Base-by-base conservation (phyloP, 2,888 invertebrate genomes). In the Sthenelais limicola region DNA sequence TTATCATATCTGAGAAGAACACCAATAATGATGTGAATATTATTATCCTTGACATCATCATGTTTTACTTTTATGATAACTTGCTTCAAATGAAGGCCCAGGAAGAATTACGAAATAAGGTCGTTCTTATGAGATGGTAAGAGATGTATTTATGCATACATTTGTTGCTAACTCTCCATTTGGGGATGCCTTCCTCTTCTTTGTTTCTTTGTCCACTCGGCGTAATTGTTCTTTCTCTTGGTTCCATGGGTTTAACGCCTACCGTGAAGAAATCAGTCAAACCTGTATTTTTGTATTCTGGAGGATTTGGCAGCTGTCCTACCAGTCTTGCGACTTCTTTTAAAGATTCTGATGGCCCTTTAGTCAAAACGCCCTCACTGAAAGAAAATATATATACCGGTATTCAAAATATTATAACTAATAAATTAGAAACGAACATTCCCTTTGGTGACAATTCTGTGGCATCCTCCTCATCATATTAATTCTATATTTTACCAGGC, bases 281-380 rank as follows among this genome's bases (percentile, higher is more conserved):
- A 15, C 54, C 75, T 4, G 30, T 30, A 0, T 79, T 80, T n/a
- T 79, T 77, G 32, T 76, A 70, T 72, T 80, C 80, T 21, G 72
- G 56, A 26, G 67, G 71, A 28, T 77, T 76, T 7, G 73, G 58
- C 24, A 24, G 5, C 71, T 76, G 77, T 74, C 75, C 49, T 73
- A 73, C 26, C 30, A 77, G 51, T 9, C 62, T 49, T 1, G 83
- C 83, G 12, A 85, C 75, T 32, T 78, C 75, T 18, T 78, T 77
- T 26, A 85, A 76, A 9, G 79, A 80, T 30, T 75, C 77, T 73
- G 82, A 84, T 5, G 85, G 84, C 4, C 72, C 72, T 69, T 84
- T 85, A 0, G 85, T 85, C 49, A 85, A 71, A 15, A 79, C 49
- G 0, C 85, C 85, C 35, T 80, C 80, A 3, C 83, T 82, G 76